These are phyloP conservation scores for Talpa occidentalis DNA, from an alignment of 2,113 vertebrate species.

Conservation along the genomic window DNA sequence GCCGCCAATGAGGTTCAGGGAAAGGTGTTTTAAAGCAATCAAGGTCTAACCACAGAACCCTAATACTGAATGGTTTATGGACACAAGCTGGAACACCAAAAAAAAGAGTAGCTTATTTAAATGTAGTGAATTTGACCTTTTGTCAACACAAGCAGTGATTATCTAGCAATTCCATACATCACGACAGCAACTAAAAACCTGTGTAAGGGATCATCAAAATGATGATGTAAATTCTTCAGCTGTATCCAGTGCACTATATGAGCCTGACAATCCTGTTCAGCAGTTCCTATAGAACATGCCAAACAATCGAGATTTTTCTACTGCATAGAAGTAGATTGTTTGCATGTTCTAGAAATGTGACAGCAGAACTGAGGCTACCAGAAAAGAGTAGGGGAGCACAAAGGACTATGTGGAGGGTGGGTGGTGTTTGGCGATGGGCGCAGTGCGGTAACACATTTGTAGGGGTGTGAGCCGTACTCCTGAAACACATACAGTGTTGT, in stretches of 20 bases:
- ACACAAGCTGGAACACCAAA: not conserved
- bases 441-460: too few relatives aligned
- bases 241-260: not conserved
- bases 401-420: too few relatives aligned
- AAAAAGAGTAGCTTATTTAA: not conserved
- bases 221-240: not conserved
- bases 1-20: not conserved
- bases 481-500: too few relatives aligned
- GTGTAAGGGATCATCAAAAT: too few relatives aligned
- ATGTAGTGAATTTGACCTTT: not conserved
- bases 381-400: too few relatives aligned
- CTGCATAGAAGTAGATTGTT: too few relatives aligned
- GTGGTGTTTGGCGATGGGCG: too few relatives aligned
- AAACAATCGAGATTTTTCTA: not conserved
- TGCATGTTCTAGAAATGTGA: too few relatives aligned
- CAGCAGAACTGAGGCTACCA: too few relatives aligned
- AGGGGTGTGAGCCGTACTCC: too few relatives aligned
- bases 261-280: not conserved
- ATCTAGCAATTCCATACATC: not conserved
- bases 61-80: not conserved
- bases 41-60: not conserved
- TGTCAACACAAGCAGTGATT: not conserved
- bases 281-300: not conserved
- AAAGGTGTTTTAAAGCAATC: not conserved
- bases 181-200: not conserved